phyloP scores from a whole-genome alignment of 2,113 vertebrate species.

The Thalassoma bifasciatum region DNA sequence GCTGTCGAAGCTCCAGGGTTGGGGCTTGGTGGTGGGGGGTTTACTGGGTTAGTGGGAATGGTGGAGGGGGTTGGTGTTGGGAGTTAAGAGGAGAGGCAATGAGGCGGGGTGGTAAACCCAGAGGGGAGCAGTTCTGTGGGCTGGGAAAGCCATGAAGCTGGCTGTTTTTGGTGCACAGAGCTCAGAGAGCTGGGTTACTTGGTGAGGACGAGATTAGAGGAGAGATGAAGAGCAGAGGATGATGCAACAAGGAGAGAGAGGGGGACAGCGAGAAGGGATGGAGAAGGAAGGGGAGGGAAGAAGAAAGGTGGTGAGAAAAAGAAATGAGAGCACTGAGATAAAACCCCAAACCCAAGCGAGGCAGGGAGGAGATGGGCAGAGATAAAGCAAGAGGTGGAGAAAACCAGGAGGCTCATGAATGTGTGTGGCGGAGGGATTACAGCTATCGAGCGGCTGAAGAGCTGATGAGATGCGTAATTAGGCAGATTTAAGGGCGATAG shows the following conservation, averaged over 20 bases:
- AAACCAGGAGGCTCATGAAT: constrained; percentile 21
- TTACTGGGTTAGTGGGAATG: no score
- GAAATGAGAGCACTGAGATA: constrained; percentile 26
- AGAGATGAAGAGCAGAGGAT: constrained; percentile 23
- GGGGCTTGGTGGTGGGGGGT: neutral
- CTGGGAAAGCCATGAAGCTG: neutral
- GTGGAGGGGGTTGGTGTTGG: neutral
- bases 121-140: constrained; percentile 35
- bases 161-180: constrained; percentile 14
- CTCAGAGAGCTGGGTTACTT: constrained; percentile 29
- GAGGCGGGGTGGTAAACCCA: constrained; percentile 32
- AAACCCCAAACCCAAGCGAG: constrained; percentile 18
- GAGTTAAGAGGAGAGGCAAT: constrained; percentile 29
- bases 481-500: constrained; percentile 71
- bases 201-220: constrained; percentile 37
- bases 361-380: constrained; percentile 27
- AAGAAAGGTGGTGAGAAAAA: constrained; percentile 30
- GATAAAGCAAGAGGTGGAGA: constrained; percentile 29
- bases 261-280: neutral
- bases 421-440: constrained; percentile 55
- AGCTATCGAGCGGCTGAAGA: constrained; percentile 62
- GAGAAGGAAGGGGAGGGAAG: neutral
- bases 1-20: constrained; percentile 30
- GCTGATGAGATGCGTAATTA: constrained; percentile 78
- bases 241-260: constrained; percentile 18